phyloP scores from a whole-genome alignment of 2,797 vertebrate genomes.

The Pangasius djambal region DNA sequence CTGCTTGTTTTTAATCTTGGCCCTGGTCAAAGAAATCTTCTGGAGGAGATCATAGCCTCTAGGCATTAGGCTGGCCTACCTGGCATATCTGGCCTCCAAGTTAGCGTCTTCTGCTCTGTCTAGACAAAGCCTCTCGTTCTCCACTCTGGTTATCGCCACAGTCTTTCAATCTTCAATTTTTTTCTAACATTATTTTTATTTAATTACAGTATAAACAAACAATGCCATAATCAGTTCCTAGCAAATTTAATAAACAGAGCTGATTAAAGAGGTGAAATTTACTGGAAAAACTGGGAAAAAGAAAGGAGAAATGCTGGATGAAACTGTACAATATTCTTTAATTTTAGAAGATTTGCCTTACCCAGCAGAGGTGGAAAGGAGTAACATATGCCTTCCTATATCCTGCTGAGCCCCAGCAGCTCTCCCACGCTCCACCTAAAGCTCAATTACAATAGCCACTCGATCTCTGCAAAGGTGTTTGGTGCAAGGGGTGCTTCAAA shows the following conservation, averaged over 20 bases:
- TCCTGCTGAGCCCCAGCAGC: constrained; percentile 31
- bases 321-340: neutral
- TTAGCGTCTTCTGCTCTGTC: neutral
- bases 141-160: neutral
- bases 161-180: neutral
- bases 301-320: too few species aligned
- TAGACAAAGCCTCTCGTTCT: neutral
- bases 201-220: neutral
- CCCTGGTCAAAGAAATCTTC: neutral
- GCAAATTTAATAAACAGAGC: too few species aligned
- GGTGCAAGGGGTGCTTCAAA: constrained; percentile 35
- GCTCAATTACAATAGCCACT: constrained; percentile 31
- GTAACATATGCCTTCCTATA: neutral
- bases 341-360: neutral
- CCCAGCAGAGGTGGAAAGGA: too few species aligned
- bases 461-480: constrained; percentile 31
- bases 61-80: too few species aligned
- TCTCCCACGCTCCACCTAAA: constrained; percentile 23
- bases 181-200: neutral
- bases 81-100: neutral
- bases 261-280: neutral
- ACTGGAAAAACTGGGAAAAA: neutral
- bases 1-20: neutral
- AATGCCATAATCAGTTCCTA: neutral
- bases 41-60: neutral